Evolutionary conservation across 2,113 vertebrate species (phyloP).

Genomic region (Neoarius graeffei): DNA sequence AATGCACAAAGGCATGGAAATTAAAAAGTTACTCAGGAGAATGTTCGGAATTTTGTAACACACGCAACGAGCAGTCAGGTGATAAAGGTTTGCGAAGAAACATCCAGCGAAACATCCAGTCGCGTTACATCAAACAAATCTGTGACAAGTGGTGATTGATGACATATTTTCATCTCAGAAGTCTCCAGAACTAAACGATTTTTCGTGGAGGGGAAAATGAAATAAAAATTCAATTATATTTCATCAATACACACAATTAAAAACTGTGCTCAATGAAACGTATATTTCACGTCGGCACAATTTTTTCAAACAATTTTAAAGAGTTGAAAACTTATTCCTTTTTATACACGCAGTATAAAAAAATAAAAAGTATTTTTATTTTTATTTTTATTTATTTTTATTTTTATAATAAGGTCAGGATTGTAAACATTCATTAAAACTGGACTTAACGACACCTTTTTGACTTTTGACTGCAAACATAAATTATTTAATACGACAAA

Average conservation of each 20-base stretch:
- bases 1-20: too few relatives aligned
- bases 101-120: not conserved
- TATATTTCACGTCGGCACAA: not conserved
- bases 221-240: not conserved
- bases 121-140: not conserved
- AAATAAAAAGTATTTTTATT: too few relatives aligned
- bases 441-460: too few relatives aligned
- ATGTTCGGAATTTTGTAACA: too few relatives aligned
- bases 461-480: too few relatives aligned
- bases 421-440: too few relatives aligned
- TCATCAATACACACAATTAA: not conserved
- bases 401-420: too few relatives aligned
- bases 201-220: not conserved
- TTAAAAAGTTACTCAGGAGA: too few relatives aligned
- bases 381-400: too few relatives aligned
- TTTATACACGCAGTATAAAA: too few relatives aligned
- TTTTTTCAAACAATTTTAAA: not conserved
- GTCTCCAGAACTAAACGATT: not conserved
- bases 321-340: not conserved
- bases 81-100: not conserved
- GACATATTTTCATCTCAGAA: not conserved
- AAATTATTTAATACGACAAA: too few relatives aligned
- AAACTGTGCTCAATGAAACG: not conserved
- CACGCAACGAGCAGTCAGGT: not conserved
- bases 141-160: not conserved